Base-by-base conservation (phyloP, 2,888 invertebrate genomes). In the Volucella inflata region DNA sequence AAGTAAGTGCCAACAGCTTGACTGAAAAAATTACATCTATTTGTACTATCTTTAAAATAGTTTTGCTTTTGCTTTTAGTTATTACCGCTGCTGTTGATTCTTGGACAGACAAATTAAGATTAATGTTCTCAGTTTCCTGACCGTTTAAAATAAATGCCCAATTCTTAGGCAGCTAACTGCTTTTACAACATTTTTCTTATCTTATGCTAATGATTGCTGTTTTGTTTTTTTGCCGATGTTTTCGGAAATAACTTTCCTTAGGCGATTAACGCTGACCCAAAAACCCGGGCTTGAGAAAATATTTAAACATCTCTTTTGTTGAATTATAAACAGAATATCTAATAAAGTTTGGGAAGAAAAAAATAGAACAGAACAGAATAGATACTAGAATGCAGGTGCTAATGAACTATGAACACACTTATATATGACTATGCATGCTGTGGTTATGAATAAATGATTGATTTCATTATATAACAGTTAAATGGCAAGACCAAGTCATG, bases 191-290 rank as follows among this genome's bases (percentile, higher is more conserved):
- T 42, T 21, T 40, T 53, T 51, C 42, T 62, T 60, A 1, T 60
- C 36, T 62, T 72, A 62, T 62, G 53, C 16, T 64, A 72, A 72
- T 72, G n/a, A 72, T n/a, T 53, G 70, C 21, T 14, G 16, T 46
- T 21, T 2, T 21, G 40, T 30, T 14, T 16, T 14, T 14, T n/a
- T 14, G 30, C 6, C 30, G 30, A 30, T 30, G 6, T 30, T 30
- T 30, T 6, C 2, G 12, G 40, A 67, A 51, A 14, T 2, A 62
- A 36, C 50, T 44, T 17, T 44, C 60, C 30, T 36, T 10, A 36
- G n/a, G 51, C 53, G n/a, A 62, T 72, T 64, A 64, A 17, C n/a
- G 36, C 6, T 64, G 72, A 72, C 72, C 72, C 51, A 62, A 30
- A 72, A 72, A 17, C 14, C 2, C 0, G 2, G 9, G 16, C 3